Base-by-base conservation (phyloP, 1,140 invertebrate species). In the Drosophila athabasca region DNA sequence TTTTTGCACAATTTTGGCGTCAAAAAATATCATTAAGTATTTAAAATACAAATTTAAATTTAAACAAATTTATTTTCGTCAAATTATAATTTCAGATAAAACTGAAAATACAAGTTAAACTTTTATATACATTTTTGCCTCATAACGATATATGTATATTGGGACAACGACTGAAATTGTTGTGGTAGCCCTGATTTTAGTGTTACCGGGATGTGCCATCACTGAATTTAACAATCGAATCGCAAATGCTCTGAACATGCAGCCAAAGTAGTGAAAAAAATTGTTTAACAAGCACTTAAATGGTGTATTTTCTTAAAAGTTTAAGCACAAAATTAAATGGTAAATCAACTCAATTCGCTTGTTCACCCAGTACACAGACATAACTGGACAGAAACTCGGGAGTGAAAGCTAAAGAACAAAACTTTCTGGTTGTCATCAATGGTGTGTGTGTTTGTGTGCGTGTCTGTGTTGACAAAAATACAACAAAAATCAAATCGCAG, bases 381-480 rank as follows among this genome's bases (percentile, higher is more conserved):
- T 13, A 13, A 22, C 22, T 19, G 6, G 43, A 2, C 29, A 22
- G 41, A 49, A 24, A 29, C 45, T 49, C 9, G 26, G 57, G 26
- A 78, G 78, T 88, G 78, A 85, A 87, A 83, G 71, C 71, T 46
- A 58, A 45, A 61, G 80, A 88, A 87, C 75, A 53, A 13, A 39
- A 39, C 60, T 70, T 31, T 60, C 55, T 52, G 24, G 26, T n/a
- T 45, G 22, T 39, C 39, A 24, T 50, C 41, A 39, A 43, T 19
- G 22, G 35, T 43, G 43, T 2, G 54, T 65, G 22, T 49, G 49
- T 64, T 55, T 62, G 35, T 69, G 62, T 58, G 65, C 59, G 52
- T 62, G 62, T 83, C 62, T 80, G 69, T 85, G 81, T 85, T 85
- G 82, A 85, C 82, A 87, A 82, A 78, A 85, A 81, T 82, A 87